Conservation (phyloP, 2,888 invertebrate species). For the Drosophila melanosoma region DNA sequence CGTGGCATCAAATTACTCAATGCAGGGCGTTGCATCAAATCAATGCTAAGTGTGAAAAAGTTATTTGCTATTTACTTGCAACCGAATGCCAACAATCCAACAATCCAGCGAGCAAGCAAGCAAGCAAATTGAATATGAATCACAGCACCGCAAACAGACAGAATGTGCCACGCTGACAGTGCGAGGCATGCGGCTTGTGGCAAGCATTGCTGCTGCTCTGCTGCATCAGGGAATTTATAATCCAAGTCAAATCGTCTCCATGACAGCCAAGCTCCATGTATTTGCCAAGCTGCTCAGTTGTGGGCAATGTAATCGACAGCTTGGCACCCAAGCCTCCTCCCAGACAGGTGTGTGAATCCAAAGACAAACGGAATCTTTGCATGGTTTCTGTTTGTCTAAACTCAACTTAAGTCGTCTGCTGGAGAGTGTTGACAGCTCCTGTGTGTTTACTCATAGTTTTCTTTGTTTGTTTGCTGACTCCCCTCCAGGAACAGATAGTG, state of each 20-base stretch:
- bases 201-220: slow-evolving; percentile 8
- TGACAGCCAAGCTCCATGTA: slow-evolving; percentile 11
- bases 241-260: slow-evolving; percentile 18
- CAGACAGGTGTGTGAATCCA: slow-evolving; percentile 29
- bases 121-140: slow-evolving; percentile 60
- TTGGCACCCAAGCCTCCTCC: slow-evolving; percentile 7
- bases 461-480: slow-evolving; percentile 11
- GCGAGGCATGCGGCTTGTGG: slow-evolving; percentile 6
- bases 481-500: background rate
- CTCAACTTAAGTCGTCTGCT: slow-evolving; percentile 16
- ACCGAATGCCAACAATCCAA: slow-evolving; percentile 47
- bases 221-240: slow-evolving; percentile 55
- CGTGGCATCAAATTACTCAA: slow-evolving; percentile 39
- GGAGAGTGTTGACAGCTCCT: slow-evolving; percentile 54
- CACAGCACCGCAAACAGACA: slow-evolving; percentile 40
- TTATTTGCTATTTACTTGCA: slow-evolving; percentile 53
- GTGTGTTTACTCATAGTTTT: slow-evolving; percentile 35
- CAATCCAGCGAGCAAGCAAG: slow-evolving; percentile 33
- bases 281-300: slow-evolving; percentile 50
- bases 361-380: slow-evolving; percentile 37
- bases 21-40: slow-evolving; percentile 58
- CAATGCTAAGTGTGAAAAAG: slow-evolving; percentile 59
- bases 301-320: slow-evolving; percentile 48
- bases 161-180: slow-evolving; percentile 4
- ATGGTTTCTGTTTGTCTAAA: slow-evolving; percentile 23